Percentiles rank a stretch among this genome's conserved stretches.
These are phyloP conservation scores for Drosophila biarmipes DNA, from an alignment of 1,140 invertebrate genomes.

Conservation along the genomic window DNA sequence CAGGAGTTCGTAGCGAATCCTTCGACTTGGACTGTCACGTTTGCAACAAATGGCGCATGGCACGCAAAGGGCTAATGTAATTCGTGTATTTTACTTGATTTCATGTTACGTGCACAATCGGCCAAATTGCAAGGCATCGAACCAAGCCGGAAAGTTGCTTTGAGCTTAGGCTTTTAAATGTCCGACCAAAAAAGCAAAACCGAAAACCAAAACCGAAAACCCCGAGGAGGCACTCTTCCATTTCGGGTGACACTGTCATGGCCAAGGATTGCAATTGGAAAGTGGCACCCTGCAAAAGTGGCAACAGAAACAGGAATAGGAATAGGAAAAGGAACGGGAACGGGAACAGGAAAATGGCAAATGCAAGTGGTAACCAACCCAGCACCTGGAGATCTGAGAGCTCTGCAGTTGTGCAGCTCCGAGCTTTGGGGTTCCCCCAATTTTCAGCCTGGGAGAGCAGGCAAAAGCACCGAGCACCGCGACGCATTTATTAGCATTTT, in stretches of 20 bases:
- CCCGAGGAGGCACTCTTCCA: background rate
- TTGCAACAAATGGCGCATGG: constrained; percentile 81
- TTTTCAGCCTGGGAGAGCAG: background rate
- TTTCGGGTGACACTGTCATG: constrained; percentile 37
- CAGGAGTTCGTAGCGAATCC: background rate
- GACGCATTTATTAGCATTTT: constrained; percentile 74
- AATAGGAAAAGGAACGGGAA: background rate
- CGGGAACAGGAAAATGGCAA: background rate
- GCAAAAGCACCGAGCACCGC: constrained; percentile 2
- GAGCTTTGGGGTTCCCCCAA: constrained; percentile 1
- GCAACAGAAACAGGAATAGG: constrained; percentile 4
- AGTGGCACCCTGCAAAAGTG: constrained; percentile 23
- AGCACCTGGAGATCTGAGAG: no score
- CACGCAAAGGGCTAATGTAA: constrained; percentile 82
- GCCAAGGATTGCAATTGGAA: constrained; percentile 44
- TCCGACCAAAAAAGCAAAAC: background rate
- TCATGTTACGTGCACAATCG: constrained; percentile 80
- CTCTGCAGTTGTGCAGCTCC: no score
- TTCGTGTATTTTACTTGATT: constrained; percentile 83
- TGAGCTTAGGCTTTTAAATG: background rate
- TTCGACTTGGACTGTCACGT: constrained; percentile 68
- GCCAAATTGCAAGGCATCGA: constrained; percentile 70
- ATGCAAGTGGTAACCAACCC: constrained; percentile 1
- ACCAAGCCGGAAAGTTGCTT: constrained; percentile 8
- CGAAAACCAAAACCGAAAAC: background rate